Conservation (phyloP, 2,888 invertebrate genomes). For the Peribatodes rhomboidaria region DNA sequence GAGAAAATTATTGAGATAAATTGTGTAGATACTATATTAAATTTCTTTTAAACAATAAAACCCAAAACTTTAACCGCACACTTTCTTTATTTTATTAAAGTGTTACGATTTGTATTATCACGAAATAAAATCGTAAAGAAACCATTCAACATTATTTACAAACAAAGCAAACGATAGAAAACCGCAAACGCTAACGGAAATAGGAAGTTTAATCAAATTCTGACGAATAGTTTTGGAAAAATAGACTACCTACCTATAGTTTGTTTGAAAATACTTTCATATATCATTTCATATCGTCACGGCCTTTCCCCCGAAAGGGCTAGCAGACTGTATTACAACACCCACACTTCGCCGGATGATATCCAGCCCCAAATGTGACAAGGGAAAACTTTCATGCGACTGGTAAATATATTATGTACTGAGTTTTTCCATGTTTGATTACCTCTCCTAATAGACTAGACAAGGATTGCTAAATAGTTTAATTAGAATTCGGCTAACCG, state of each 20-base stretch:
- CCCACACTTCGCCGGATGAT: no score
- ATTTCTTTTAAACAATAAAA: not conserved
- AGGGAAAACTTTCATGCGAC: no score
- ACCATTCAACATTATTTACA: no score
- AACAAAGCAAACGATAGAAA: slow-evolving; percentile 4
- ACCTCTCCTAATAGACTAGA: not conserved
- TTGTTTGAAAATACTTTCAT: no score
- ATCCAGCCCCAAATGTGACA: no score
- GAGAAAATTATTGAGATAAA: not conserved
- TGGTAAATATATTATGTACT: no score
- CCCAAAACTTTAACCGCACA: not conserved
- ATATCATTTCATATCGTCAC: no score
- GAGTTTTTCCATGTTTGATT: not conserved
- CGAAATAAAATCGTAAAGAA: slow-evolving; percentile 1
- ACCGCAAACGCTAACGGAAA: not conserved
- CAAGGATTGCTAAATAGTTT: slow-evolving; percentile 9
- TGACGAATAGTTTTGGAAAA: no score
- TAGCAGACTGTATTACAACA: no score
- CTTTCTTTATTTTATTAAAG: not conserved
- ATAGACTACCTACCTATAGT: no score
- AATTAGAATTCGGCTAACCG: slow-evolving; percentile 8
- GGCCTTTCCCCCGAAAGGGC: no score
- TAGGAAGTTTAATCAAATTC: no score
- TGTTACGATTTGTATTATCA: not conserved
- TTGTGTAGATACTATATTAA: not conserved